These are phyloP conservation scores for Trichonephila inaurata DNA, from an alignment of 1,140 invertebrate genomes.

Conservation along the genomic window DNA sequence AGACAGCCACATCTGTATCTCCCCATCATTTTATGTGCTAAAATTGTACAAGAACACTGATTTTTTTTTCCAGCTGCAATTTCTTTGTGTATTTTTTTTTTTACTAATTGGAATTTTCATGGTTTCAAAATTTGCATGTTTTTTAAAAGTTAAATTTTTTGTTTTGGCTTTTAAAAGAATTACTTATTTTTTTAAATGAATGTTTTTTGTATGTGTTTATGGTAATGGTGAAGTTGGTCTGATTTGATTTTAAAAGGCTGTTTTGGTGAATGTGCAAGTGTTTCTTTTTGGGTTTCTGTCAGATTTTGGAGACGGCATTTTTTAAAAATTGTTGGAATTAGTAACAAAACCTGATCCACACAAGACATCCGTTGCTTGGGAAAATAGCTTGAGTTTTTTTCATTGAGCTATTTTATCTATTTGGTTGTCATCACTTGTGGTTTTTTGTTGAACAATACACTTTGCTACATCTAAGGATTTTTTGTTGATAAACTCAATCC, in stretches of 20 bases:
- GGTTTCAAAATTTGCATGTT: constrained; percentile 66
- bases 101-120: background rate
- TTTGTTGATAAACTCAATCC: too few relatives aligned
- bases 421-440: too few relatives aligned
- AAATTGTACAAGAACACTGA: constrained; percentile 23
- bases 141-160: background rate
- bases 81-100: constrained; percentile 26
- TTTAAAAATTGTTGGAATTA: too few relatives aligned
- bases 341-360: too few relatives aligned
- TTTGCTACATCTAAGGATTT: too few relatives aligned
- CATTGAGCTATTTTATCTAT: too few relatives aligned
- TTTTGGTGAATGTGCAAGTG: constrained; percentile 53
- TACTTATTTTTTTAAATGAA: background rate
- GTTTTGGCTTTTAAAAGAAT: background rate
- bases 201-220: background rate
- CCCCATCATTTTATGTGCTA: constrained; percentile 1
- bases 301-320: too few relatives aligned
- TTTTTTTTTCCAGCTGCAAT: constrained; percentile 40
- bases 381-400: too few relatives aligned
- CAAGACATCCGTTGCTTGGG: too few relatives aligned
- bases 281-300: background rate
- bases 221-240: background rate
- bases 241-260: constrained; percentile 50
- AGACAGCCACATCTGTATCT: background rate
- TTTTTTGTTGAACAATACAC: too few relatives aligned